A percentile compares a stretch with the other conserved stretches of the same genome.
Evolutionary conservation across 2,888 invertebrate genomes (phyloP).

Genomic region (Harpagoxenus sublaevis): DNA sequence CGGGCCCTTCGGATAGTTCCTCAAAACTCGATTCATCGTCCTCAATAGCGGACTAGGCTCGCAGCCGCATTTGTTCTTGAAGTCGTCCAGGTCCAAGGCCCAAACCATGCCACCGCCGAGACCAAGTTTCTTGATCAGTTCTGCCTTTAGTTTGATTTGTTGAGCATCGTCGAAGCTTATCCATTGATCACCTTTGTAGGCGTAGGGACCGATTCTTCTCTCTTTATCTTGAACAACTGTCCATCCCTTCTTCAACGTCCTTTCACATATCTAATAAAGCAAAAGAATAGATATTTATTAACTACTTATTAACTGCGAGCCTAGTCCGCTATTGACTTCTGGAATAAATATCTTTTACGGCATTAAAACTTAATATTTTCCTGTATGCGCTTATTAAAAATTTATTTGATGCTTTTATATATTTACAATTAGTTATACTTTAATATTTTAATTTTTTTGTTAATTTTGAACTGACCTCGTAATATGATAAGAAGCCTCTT

Average conservation of each 20-base stretch:
- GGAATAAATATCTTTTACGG: not conserved
- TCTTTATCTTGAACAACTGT: slow-evolving; percentile 92
- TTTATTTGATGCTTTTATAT: not conserved
- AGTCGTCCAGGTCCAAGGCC: slow-evolving; percentile 96
- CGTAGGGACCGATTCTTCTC: slow-evolving; percentile 95
- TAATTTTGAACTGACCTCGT: slow-evolving; percentile 90
- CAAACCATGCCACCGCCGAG: slow-evolving; percentile 96
- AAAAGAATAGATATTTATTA: not conserved
- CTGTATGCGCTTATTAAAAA: not conserved
- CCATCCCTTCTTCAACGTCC: slow-evolving; percentile 92
- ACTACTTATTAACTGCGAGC: too few species aligned
- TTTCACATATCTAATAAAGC: slow-evolving; percentile 91
- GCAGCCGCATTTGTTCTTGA: slow-evolving; percentile 93
- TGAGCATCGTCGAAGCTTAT: slow-evolving; percentile 96
- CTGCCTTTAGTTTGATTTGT: slow-evolving; percentile 94
- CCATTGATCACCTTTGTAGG: slow-evolving; percentile 95
- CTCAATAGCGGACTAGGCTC: slow-evolving; percentile 93
- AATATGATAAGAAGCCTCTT: slow-evolving; percentile 95
- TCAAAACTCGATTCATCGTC: slow-evolving; percentile 93
- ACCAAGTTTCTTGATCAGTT: slow-evolving; percentile 92
- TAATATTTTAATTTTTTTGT: slow-evolving; percentile 13
- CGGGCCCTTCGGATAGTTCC: slow-evolving; percentile 90
- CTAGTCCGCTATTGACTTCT: not conserved
- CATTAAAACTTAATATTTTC: not conserved
- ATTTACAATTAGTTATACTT: not conserved